Percentiles rank a stretch among this genome's conserved stretches.
Conservation (phyloP, 2,797 vertebrate genomes). For the Threskiornis aethiopicus region DNA sequence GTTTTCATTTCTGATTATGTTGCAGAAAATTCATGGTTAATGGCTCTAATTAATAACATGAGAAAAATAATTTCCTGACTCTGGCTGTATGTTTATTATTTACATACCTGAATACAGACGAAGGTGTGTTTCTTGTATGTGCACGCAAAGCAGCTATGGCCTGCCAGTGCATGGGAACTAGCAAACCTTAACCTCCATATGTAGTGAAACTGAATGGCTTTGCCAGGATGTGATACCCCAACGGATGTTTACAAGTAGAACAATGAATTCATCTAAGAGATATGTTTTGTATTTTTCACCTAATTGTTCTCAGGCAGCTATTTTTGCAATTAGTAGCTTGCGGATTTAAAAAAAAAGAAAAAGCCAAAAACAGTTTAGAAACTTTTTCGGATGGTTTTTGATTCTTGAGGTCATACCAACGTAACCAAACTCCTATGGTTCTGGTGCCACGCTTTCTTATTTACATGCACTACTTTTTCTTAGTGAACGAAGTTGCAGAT, state of each 20-base stretch:
- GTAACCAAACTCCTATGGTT: background rate
- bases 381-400: background rate
- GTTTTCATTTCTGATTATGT: background rate
- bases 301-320: slow-evolving; percentile 64
- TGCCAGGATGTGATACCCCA: slow-evolving; percentile 62
- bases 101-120: background rate
- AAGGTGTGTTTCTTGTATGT: background rate
- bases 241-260: slow-evolving; percentile 64
- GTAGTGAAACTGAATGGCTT: slow-evolving; percentile 46
- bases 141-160: background rate
- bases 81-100: slow-evolving; percentile 1
- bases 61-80: background rate
- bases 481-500: background rate
- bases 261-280: slow-evolving; percentile 60
- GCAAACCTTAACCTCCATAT: background rate
- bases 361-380: slow-evolving; percentile 13
- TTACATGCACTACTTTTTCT: background rate
- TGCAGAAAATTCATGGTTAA: slow-evolving; percentile 7
- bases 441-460: background rate
- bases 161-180: slow-evolving; percentile 35
- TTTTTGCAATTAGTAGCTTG: slow-evolving; percentile 58
- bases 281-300: slow-evolving; percentile 48
- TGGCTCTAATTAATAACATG: slow-evolving; percentile 32
- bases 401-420: background rate
- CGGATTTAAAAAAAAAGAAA: slow-evolving; percentile 41